Base-by-base conservation (phyloP, 2,113 vertebrate genomes). In the Eubucco bourcierii region DNA sequence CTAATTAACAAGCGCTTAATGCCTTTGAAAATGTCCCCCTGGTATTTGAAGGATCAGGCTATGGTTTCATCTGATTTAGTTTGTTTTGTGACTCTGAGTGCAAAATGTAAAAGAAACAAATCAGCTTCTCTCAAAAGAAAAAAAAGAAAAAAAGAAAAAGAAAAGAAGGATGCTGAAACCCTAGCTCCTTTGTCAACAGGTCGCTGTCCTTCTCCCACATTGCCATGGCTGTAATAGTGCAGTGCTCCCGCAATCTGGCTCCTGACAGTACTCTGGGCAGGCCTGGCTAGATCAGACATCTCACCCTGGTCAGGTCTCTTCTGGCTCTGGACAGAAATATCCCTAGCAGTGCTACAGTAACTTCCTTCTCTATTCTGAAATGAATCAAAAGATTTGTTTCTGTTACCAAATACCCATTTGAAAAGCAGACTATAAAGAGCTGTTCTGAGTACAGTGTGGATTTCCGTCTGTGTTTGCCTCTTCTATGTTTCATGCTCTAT, bases 161-260 rank as follows among this genome's bases (percentile, higher is more conserved):
- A n/a, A n/a, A n/a, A n/a, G n/a, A n/a, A n/a, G n/a, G 12, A 4
- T 25, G 19, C 31, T 71, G 61, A 41, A 37, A 53, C 60, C 24
- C 47, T 27, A 39, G 0, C 9, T 78, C 7, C 39, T 29, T 70
- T 66, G 92, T 64, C 37, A 53, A 13, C 7, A 74, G 64, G 21
- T 47, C 65, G 10, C 3, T 10, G 23, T 5, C 25, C 19, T 59
- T 85, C 58, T 70, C 19, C 21, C 46, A 5, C 0, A 3, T 1
- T 2, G 5, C 33, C 2, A 2, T 37, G 53, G n/a, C 53, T 1
- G 1, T 55, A 70, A 5, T 7, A 0, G 0, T 15, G 21, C 53
- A 74, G 28, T 46, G 33, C 13, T 55, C 8, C n/a, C 1, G 2
- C 39, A 23, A 37, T 5, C 6, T 0, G 0, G 12, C 46, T 60